Percentiles rank a stretch among this genome's conserved stretches.
Evolutionary conservation across 2,113 vertebrate species (phyloP).

Genomic region (Eubucco bourcierii): DNA sequence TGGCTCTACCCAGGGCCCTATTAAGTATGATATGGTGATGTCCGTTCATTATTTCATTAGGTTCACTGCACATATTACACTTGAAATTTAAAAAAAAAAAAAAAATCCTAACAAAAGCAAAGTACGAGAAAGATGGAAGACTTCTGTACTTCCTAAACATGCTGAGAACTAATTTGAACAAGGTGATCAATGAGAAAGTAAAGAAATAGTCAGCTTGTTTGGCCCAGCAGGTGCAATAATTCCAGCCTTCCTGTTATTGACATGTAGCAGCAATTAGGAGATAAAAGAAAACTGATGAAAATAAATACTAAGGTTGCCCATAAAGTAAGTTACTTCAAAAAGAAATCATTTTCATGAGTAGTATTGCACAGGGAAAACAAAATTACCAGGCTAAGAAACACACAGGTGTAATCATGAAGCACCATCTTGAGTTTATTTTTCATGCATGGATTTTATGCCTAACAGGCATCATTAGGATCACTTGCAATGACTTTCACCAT

Average conservation of each 20-base stretch:
- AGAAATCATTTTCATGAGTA: not conserved
- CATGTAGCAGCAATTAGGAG: not conserved
- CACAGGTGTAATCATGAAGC: not conserved
- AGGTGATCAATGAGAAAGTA: not conserved
- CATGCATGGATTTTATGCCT: not conserved
- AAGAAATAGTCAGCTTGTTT: not conserved
- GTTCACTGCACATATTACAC: not conserved
- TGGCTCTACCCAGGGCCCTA: not conserved
- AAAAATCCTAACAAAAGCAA: not conserved
- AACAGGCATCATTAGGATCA: not conserved
- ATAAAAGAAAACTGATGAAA: not conserved
- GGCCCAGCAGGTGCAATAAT: not conserved
- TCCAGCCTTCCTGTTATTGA: not conserved
- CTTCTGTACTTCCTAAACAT: not conserved
- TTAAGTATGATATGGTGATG: not conserved
- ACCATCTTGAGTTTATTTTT: not conserved
- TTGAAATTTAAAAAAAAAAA: no score
- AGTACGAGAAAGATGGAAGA: not conserved
- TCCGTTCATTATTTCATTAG: not conserved
- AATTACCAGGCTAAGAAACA: not conserved
- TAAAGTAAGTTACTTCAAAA: not conserved
- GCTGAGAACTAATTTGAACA: not conserved
- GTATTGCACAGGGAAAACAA: not conserved
- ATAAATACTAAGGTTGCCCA: not conserved
- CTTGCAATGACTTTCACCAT: not conserved